Conservation (phyloP, 2,113 vertebrate genomes). For the western clawed frog (Xenopus tropicalis) region UCB_Xtro_10.0 CM004443.2:166499501-166500000, state of each 20-base stretch:
- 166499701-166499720: slow-evolving; percentile 9
- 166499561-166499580: slow-evolving; percentile 36
- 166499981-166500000: too few species aligned
- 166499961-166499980: too few species aligned
- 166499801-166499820: slow-evolving; percentile 27
- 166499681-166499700: slow-evolving; percentile 22
- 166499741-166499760: slow-evolving; percentile 7
- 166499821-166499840: neutral
- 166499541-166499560: neutral
- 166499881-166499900: neutral
- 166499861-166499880: neutral
- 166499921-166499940: neutral
- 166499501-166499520: slow-evolving; percentile 7
- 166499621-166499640: slow-evolving; percentile 28
- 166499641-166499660: slow-evolving; percentile 32
- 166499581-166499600: slow-evolving; percentile 24
- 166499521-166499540: neutral
- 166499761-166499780: slow-evolving; percentile 4
- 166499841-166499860: neutral
- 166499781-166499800: slow-evolving; percentile 7
- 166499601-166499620: slow-evolving; percentile 22
- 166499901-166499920: neutral
- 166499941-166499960: neutral
- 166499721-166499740: slow-evolving; percentile 1
- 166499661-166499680: slow-evolving; percentile 11